A percentile compares a stretch with the other conserved stretches of the same genome.
phyloP scores from a whole-genome alignment of 2,113 vertebrate genomes.

The Barnardius zonarius region DNA sequence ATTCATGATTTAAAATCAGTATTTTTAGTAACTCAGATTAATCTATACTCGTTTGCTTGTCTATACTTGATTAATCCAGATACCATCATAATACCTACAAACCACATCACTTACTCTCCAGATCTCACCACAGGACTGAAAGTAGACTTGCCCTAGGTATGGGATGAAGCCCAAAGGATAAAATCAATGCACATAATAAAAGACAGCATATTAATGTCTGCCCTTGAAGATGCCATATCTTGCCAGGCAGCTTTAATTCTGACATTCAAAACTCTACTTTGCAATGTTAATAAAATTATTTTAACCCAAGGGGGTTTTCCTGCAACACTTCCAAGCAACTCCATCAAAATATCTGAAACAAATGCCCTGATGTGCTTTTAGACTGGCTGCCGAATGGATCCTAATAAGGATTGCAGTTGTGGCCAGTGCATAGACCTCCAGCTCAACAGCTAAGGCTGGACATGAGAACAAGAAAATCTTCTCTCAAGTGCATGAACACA shows the following conservation, averaged over 20 bases:
- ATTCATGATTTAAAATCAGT: not conserved
- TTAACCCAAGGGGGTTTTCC: not conserved
- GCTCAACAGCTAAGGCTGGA: not conserved
- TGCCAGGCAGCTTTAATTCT: constrained; percentile 14
- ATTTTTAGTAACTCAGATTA: not conserved
- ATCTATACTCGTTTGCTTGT: not conserved
- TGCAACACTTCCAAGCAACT: not conserved
- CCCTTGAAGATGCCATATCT: not conserved
- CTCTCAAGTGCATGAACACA: not conserved
- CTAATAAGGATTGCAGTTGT: not conserved
- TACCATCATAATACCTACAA: not conserved
- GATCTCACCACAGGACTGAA: not conserved
- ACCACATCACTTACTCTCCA: not conserved
- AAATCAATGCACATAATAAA: not conserved
- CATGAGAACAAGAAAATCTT: not conserved
- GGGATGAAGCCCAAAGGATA: not conserved
- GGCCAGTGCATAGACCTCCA: not conserved
- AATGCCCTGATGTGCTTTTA: not conserved
- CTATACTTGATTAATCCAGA: not conserved
- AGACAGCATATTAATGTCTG: not conserved
- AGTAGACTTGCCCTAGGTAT: not conserved
- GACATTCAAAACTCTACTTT: not conserved
- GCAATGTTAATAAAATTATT: not conserved
- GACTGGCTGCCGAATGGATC: not conserved
- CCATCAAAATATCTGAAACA: not conserved